phyloP scores from a whole-genome alignment of 2,113 vertebrate species.

The Prunella himalayana region DNA sequence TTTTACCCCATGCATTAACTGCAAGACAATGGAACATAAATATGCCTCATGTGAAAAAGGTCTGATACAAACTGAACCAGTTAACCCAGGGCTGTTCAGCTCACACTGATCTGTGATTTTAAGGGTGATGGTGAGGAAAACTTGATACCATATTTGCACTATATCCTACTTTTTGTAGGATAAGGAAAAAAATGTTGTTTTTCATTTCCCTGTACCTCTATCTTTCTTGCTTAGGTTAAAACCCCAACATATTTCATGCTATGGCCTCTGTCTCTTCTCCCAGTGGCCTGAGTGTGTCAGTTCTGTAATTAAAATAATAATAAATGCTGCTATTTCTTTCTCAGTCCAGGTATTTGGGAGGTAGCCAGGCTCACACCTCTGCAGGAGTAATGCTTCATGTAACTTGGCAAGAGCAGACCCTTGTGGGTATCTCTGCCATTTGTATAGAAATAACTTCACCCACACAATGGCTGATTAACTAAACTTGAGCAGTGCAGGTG shows the following conservation, averaged over 20 bases:
- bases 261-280: background rate
- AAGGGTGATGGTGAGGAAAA: background rate
- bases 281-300: background rate
- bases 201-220: background rate
- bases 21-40: background rate
- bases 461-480: constrained; percentile 3
- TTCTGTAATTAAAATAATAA: background rate
- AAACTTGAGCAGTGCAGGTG: background rate
- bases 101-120: background rate
- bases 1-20: background rate
- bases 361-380: background rate
- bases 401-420: constrained; percentile 1
- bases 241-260: background rate
- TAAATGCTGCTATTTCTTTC: background rate
- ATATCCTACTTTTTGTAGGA: background rate
- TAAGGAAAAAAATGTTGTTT: background rate
- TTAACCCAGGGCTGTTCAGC: background rate
- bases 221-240: background rate
- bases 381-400: background rate
- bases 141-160: background rate
- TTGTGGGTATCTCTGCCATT: background rate
- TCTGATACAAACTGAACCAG: background rate
- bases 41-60: background rate
- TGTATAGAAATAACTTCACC: constrained; percentile 1
- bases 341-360: background rate